These are phyloP conservation scores for Hyperoplus lanceolatus DNA, from an alignment of 2,797 vertebrate genomes.

Conservation along the genomic window DNA sequence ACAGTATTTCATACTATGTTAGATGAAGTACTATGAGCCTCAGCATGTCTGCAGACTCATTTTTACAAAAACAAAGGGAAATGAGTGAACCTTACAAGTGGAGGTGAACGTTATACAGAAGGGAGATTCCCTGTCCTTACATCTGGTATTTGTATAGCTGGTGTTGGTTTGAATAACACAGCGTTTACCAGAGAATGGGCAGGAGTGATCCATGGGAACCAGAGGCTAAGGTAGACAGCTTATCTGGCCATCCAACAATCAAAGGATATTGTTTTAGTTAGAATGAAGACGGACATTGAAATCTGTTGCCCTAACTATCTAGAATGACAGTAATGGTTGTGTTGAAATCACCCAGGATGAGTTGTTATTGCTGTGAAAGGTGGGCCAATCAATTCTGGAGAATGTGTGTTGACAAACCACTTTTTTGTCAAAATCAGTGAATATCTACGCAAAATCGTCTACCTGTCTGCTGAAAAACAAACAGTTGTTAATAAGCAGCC, in stretches of 20 bases:
- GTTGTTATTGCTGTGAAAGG: slow-evolving; percentile 11
- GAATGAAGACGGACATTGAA: slow-evolving; percentile 8
- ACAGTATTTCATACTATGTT: slow-evolving; percentile 2
- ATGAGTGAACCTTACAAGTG: not conserved
- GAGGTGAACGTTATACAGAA: slow-evolving; percentile 2
- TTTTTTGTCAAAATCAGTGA: no score
- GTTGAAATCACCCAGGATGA: slow-evolving; percentile 2
- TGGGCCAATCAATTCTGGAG: not conserved
- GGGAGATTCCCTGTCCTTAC: slow-evolving; percentile 20
- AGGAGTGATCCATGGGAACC: not conserved
- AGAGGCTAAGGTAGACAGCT: not conserved
- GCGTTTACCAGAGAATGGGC: slow-evolving; percentile 10
- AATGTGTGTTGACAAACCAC: no score
- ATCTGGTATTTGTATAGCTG: slow-evolving; percentile 29
- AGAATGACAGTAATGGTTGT: not conserved
- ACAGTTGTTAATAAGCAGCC: no score
- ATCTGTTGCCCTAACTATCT: not conserved
- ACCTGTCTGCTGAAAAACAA: no score
- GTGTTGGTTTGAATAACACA: slow-evolving; percentile 35
- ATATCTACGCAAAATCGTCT: no score
- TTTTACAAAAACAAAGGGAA: slow-evolving; percentile 13
- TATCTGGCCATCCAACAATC: not conserved
- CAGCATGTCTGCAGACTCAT: slow-evolving; percentile 18
- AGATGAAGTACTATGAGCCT: slow-evolving; percentile 1
- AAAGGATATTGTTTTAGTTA: slow-evolving; percentile 1